Evolutionary conservation across 2,888 invertebrate species (phyloP).

Genomic region (Spilosoma lubricipeda): DNA sequence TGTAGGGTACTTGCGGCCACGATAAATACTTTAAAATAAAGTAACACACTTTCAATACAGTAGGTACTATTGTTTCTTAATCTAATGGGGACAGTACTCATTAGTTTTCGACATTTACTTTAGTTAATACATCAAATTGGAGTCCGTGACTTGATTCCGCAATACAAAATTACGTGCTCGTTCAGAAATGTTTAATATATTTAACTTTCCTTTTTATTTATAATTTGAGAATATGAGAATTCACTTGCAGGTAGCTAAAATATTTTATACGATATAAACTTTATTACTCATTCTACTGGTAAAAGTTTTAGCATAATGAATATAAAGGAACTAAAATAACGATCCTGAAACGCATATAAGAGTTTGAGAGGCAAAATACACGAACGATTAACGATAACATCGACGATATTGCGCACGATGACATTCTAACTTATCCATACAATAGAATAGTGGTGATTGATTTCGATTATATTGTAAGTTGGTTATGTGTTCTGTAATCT

Average conservation of each 20-base stretch:
- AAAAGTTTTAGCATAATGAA: neutral
- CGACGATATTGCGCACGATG: too few species aligned
- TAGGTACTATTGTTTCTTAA: constrained; percentile 40
- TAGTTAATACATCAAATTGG: constrained; percentile 17
- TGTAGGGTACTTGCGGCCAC: neutral
- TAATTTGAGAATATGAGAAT: constrained; percentile 4
- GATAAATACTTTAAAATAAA: constrained; percentile 1
- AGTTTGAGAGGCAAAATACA: neutral
- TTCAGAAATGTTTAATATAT: constrained; percentile 13
- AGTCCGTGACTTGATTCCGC: constrained; percentile 33
- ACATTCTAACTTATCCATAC: too few species aligned
- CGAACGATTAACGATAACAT: neutral
- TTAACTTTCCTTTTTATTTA: constrained; percentile 36
- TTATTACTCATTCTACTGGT: neutral
- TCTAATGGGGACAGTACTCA: constrained; percentile 23
- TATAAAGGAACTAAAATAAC: too few species aligned
- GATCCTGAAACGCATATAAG: neutral
- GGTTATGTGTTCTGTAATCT: too few species aligned
- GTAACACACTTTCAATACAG: constrained; percentile 36
- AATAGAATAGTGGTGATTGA: too few species aligned
- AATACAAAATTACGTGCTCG: constrained; percentile 25
- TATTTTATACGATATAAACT: neutral
- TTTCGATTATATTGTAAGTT: too few species aligned
- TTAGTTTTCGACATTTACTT: constrained; percentile 21
- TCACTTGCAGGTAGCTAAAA: constrained; percentile 2